A percentile compares a stretch with the other conserved stretches of the same genome.
These are phyloP conservation scores for Acrocyrtus sp. DNA, from an alignment of 2,888 invertebrate genomes.

Conservation along the genomic window DNA sequence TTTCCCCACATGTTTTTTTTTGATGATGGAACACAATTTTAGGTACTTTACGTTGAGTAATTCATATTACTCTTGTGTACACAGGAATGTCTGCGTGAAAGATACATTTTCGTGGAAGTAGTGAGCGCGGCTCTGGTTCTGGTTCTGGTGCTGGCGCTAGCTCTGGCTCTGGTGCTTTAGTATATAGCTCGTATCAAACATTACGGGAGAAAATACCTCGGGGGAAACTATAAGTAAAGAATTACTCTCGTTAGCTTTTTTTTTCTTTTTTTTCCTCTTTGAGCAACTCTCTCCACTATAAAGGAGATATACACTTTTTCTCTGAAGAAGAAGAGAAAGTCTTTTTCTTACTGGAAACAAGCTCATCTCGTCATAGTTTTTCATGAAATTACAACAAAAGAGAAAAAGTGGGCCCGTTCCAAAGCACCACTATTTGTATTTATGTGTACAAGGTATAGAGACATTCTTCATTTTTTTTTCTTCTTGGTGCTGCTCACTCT, in stretches of 20 bases:
- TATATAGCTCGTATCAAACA: constrained; percentile 29
- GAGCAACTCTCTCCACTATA: constrained; percentile 25
- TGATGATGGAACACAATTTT: constrained; percentile 7
- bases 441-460: constrained; percentile 27
- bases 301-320: background rate
- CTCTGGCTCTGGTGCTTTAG: background rate
- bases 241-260: constrained; percentile 52
- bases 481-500: too few relatives aligned
- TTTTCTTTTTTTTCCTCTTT: constrained; percentile 5
- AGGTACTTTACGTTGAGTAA: constrained; percentile 35
- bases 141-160: background rate
- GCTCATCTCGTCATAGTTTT: constrained; percentile 23
- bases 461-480: constrained; percentile 46
- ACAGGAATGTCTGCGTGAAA: background rate
- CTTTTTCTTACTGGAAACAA: background rate
- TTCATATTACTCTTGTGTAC: constrained; percentile 41
- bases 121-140: background rate
- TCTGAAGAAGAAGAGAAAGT: background rate
- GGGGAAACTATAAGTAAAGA: constrained; percentile 52
- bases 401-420: constrained; percentile 2
- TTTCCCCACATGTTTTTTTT: constrained; percentile 12
- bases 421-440: constrained; percentile 17
- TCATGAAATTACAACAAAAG: constrained; percentile 44
- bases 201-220: constrained; percentile 50
- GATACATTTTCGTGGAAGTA: background rate